Base-by-base conservation (phyloP, 30 jellyfish, hydroid and myxozoan genomes). In the Morbakka virulenta region DNA sequence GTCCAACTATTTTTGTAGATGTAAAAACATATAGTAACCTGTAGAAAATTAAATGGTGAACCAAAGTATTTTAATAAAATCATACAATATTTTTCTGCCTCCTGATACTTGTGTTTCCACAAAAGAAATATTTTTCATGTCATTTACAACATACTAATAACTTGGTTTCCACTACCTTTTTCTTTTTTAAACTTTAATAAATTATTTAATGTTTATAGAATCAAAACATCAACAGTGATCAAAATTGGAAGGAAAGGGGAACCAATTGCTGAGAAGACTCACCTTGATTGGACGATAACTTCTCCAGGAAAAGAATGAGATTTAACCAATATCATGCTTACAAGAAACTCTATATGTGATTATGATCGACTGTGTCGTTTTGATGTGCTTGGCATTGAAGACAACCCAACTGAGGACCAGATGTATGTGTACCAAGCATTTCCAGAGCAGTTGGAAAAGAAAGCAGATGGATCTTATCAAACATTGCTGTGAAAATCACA, bases 261-360 rank as follows among this genome's bases (percentile, higher is more conserved):
- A 50, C 95, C 96, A 0, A 35, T 74, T 12, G 97, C 95, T 20
- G 95, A 88, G 35, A 32, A 52, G 36, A 88, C 97, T 21, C 66
- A 34, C 30, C 63, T 88, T 29, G 95, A 92, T 4, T 88, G 97
- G 97, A 77, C 81, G 49, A 26, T n/a, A n/a, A n/a, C n/a, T n/a
- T n/a, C n/a, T n/a, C n/a, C n/a, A n/a, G n/a, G n/a, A n/a, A n/a
- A n/a, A 41, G 89, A 35, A 31, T 9, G 50, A 50, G 28, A n/a
- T 2, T 35, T 68, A 13, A 13, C 90, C 13, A n/a, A 80, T 64
- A 57, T 48, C 28, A 81, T 62, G 79, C 34, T 57, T 23, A 32
- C 93, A 14, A 81, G 78, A 28, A 80, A 63, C 34, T 21, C 95
- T 20, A 66, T 35, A 23, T 77, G 69, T 12, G 95, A 82, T 57